Conservation (phyloP, 2,888 invertebrate species). For the Callimorpha dominula region DNA sequence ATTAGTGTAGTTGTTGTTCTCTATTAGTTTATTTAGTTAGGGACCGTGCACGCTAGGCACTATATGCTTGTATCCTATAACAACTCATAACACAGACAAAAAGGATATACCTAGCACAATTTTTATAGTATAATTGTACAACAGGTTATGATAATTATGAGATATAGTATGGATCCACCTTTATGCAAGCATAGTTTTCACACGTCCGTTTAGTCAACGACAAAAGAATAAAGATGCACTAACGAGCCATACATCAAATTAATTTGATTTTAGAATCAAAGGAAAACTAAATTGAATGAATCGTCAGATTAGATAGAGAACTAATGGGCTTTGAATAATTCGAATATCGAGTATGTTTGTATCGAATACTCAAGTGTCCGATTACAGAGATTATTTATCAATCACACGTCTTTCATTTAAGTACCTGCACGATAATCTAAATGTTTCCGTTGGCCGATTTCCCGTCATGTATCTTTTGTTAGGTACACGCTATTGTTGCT, state of each 20-base stretch:
- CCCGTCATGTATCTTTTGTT: slow-evolving; percentile 26
- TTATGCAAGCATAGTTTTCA: slow-evolving; percentile 61
- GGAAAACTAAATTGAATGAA: slow-evolving; percentile 81
- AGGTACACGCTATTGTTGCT: background rate
- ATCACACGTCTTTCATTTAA: slow-evolving; percentile 62
- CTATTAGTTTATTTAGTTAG: too few relatives aligned
- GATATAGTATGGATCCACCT: slow-evolving; percentile 23
- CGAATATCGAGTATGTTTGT: slow-evolving; percentile 53
- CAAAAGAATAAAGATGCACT: slow-evolving; percentile 65
- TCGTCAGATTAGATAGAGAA: slow-evolving; percentile 69
- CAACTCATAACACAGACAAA: too few relatives aligned
- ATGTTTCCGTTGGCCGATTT: slow-evolving; percentile 59
- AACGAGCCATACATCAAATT: slow-evolving; percentile 72
- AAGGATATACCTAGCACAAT: too few relatives aligned
- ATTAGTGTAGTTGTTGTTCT: too few relatives aligned
- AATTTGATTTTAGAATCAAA: slow-evolving; percentile 74
- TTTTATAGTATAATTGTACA: background rate
- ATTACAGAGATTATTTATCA: slow-evolving; percentile 74
- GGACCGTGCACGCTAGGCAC: too few relatives aligned
- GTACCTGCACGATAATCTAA: slow-evolving; percentile 60
- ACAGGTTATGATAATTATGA: background rate
- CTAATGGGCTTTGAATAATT: slow-evolving; percentile 60
- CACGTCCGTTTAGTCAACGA: slow-evolving; percentile 70
- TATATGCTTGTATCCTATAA: too few relatives aligned
- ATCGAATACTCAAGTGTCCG: slow-evolving; percentile 55